Percentiles rank a stretch among this genome's conserved stretches.
Conservation (phyloP, 2,888 invertebrate species). For the Tortricodes alternella region DNA sequence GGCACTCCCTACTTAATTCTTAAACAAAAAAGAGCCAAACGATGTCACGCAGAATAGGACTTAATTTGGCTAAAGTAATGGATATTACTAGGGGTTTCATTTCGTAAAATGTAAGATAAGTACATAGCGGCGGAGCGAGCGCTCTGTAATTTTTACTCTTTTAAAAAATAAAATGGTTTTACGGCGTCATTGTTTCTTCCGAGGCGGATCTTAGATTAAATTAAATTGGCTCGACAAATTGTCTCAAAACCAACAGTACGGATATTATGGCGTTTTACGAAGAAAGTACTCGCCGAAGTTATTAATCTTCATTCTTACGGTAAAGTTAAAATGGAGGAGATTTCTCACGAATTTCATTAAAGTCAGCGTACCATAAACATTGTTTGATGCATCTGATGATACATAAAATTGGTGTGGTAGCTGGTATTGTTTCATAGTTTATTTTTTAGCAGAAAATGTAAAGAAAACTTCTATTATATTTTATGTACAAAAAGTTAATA, state of each 20-base stretch:
- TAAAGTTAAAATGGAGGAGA: slow-evolving; percentile 11
- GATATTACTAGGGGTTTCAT: slow-evolving; percentile 54
- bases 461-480: too few relatives aligned
- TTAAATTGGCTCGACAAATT: slow-evolving; percentile 28
- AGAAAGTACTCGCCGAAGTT: slow-evolving; percentile 3
- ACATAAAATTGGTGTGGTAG: neutral
- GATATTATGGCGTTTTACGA: slow-evolving; percentile 18
- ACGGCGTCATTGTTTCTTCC: slow-evolving; percentile 15
- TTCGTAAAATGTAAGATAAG: slow-evolving; percentile 54
- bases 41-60: slow-evolving; percentile 70
- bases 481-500: too few relatives aligned
- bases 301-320: slow-evolving; percentile 26
- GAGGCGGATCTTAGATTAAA: slow-evolving; percentile 28
- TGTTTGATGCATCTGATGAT: slow-evolving; percentile 5
- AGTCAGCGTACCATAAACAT: slow-evolving; percentile 3
- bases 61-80: slow-evolving; percentile 70
- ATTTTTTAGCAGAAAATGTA: too few relatives aligned
- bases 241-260: slow-evolving; percentile 26
- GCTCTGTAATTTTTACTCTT: slow-evolving; percentile 45
- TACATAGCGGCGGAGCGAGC: slow-evolving; percentile 41
- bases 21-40: slow-evolving; percentile 62
- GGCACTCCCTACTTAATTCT: slow-evolving; percentile 52
- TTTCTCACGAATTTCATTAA: slow-evolving; percentile 16
- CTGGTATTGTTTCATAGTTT: too few relatives aligned
- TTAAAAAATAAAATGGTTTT: slow-evolving; percentile 37